These are phyloP conservation scores for Brachypalpus laphriformis DNA, from an alignment of 2,888 invertebrate genomes.

Conservation along the genomic window DNA sequence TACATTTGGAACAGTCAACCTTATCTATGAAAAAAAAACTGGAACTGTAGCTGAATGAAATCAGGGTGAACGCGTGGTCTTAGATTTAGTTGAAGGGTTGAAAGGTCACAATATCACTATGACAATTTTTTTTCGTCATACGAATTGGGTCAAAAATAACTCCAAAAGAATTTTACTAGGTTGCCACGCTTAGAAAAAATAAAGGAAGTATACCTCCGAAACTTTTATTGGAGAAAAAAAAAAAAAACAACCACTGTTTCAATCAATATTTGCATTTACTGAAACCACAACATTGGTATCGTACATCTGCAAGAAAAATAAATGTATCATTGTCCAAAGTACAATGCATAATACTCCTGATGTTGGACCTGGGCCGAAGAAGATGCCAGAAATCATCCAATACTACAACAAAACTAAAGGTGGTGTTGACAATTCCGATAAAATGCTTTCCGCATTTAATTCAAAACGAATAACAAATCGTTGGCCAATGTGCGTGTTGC, in stretches of 20 bases:
- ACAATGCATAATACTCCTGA: no score
- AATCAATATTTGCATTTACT: no score
- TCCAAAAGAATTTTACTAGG: constrained; percentile 19
- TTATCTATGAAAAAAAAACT: constrained; percentile 34
- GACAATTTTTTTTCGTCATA: constrained; percentile 33
- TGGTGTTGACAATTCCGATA: constrained; percentile 45
- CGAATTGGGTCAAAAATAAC: neutral
- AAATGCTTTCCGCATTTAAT: constrained; percentile 42
- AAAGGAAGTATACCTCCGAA: constrained; percentile 32
- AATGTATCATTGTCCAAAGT: no score
- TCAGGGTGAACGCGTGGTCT: constrained; percentile 48
- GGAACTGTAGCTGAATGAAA: constrained; percentile 38
- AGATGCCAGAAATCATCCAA: constrained; percentile 39
- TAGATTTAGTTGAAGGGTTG: constrained; percentile 35
- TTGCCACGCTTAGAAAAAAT: constrained; percentile 31
- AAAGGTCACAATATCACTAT: constrained; percentile 44
- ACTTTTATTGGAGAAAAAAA: constrained; percentile 13
- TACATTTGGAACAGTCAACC: no score
- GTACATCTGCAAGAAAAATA: neutral
- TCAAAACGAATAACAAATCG: constrained; percentile 51
- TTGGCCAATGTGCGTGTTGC: constrained; percentile 46
- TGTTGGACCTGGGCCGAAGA: no score
- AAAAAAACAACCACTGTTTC: constrained; percentile 23
- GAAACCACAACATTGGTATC: no score
- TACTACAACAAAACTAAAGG: no score